Base-by-base conservation (phyloP, 2,888 invertebrate species). In the Agrotis ipsilon region DNA sequence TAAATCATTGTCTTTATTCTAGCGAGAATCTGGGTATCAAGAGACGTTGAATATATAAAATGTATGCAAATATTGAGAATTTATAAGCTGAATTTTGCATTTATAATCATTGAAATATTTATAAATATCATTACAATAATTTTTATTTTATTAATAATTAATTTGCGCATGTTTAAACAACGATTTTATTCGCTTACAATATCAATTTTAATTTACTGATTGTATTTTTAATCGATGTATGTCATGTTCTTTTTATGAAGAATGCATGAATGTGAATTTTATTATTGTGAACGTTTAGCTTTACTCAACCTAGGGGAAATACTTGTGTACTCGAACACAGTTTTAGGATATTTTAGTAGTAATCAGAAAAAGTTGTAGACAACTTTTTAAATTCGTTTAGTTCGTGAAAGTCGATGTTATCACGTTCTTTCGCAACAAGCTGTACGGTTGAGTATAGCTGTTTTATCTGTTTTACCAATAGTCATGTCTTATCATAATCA, bases 131-230 rank as follows among this genome's bases (percentile, higher is more conserved):
- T 64, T 72, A 81, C 69, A 81, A 78, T 78, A 74, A 60, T 79
- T 81, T 88, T 85, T 88, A 86, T 88, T 86, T 87, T 87, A 87
- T 88, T 87, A 86, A 78, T 78, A 72, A 83, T 81, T 81, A 84
- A 80, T 81, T 78, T 73, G 77, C 86, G 91, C 91, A 92, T 92
- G 93, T 88, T 86, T 86, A 87, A 91, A 94, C 92, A 92, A 93
- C 92, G 92, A 94, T 93, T 91, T 91, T 90, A 89, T 91, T 92
- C 80, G 92, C 92, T 94, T 92, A 92, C 90, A 82, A 88, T 89
- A 75, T 89, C 81, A 86, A 90, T 92, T 92, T 92, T 93, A 89
- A 90, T 94, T 92, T 92, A 91, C 91, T 90, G 93, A 93, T 94
- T 88, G 86, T 86, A 86, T 84, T 85, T 84, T 87, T 85, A 82